These are phyloP conservation scores for Pterostichus madidus DNA, from an alignment of 2,888 invertebrate genomes.

Conservation along the genomic window DNA sequence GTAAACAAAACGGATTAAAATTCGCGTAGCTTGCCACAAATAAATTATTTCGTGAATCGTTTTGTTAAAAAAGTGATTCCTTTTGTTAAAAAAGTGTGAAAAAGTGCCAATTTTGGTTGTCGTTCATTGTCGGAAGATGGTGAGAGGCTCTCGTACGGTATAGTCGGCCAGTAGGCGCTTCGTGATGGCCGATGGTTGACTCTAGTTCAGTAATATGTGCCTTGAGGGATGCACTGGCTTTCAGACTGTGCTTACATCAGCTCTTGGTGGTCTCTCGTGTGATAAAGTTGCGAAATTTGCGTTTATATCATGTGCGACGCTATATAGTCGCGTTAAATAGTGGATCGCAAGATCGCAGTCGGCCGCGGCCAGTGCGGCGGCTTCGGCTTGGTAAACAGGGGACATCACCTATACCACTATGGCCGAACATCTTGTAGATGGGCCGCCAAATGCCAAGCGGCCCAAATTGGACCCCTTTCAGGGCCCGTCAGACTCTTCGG, in stretches of 20 bases:
- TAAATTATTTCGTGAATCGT: slow-evolving; percentile 74
- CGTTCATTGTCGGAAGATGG: slow-evolving; percentile 88
- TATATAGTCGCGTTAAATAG: slow-evolving; percentile 76
- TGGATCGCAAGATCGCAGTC: slow-evolving; percentile 71
- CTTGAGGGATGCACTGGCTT: slow-evolving; percentile 86
- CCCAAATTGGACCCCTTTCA: slow-evolving; percentile 93
- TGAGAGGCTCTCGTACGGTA: slow-evolving; percentile 82
- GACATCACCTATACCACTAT: slow-evolving; percentile 78
- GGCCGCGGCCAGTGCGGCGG: slow-evolving; percentile 73
- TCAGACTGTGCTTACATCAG: slow-evolving; percentile 85
- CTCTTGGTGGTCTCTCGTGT: slow-evolving; percentile 78
- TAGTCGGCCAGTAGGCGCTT: slow-evolving; percentile 83
- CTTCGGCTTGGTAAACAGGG: slow-evolving; percentile 83
- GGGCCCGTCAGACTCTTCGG: slow-evolving; percentile 89
- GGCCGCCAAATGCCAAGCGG: slow-evolving; percentile 96
- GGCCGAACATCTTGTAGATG: slow-evolving; percentile 97
- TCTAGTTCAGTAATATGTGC: slow-evolving; percentile 85
- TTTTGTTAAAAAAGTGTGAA: slow-evolving; percentile 76
- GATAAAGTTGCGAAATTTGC: slow-evolving; percentile 73
- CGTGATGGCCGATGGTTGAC: slow-evolving; percentile 91
- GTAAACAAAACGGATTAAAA: slow-evolving; percentile 75
- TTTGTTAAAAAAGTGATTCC: slow-evolving; percentile 72
- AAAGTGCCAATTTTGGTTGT: slow-evolving; percentile 83
- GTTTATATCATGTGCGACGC: slow-evolving; percentile 76
- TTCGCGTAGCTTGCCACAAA: slow-evolving; percentile 75